Evolutionary conservation across 2,113 vertebrate genomes (phyloP).

Genomic region (pig (Sus scrofa)): DNA sequence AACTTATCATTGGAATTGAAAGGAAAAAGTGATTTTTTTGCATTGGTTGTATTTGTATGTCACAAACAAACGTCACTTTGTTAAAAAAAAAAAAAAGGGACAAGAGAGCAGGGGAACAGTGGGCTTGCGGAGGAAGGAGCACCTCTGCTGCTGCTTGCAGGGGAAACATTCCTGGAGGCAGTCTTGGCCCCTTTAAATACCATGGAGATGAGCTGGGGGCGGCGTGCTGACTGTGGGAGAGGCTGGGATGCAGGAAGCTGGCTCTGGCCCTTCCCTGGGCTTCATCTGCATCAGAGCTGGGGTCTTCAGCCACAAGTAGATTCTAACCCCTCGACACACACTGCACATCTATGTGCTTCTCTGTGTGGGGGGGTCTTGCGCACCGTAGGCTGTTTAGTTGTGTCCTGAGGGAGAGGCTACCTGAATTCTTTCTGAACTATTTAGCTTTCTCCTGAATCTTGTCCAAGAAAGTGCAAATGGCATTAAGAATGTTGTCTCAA

Average conservation of each 20-base stretch:
- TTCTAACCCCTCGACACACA: neutral
- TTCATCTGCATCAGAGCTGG: neutral
- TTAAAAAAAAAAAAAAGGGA: neutral
- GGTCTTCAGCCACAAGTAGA: neutral
- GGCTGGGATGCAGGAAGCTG: neutral
- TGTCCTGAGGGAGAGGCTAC: neutral
- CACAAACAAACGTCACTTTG: conserved; percentile 81
- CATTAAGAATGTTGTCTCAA: neutral
- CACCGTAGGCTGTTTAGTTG: neutral
- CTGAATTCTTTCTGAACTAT: neutral
- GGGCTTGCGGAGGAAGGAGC: neutral
- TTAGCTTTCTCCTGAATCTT: conserved; percentile 7
- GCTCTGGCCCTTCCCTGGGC: neutral
- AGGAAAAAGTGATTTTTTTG: conserved; percentile 66
- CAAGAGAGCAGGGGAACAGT: neutral
- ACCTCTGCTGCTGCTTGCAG: neutral
- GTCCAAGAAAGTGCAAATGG: neutral
- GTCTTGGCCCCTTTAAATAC: neutral
- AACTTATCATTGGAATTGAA: conserved; percentile 80
- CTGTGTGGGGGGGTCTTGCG: neutral
- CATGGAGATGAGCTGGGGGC: neutral
- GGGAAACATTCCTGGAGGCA: neutral
- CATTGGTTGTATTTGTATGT: conserved; percentile 80
- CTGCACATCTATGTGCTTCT: neutral
- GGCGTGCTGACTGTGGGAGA: neutral